Percentiles rank a stretch among this genome's conserved stretches.
Conservation (phyloP, 2,113 vertebrate genomes). For the Apteryx mantelli region DNA sequence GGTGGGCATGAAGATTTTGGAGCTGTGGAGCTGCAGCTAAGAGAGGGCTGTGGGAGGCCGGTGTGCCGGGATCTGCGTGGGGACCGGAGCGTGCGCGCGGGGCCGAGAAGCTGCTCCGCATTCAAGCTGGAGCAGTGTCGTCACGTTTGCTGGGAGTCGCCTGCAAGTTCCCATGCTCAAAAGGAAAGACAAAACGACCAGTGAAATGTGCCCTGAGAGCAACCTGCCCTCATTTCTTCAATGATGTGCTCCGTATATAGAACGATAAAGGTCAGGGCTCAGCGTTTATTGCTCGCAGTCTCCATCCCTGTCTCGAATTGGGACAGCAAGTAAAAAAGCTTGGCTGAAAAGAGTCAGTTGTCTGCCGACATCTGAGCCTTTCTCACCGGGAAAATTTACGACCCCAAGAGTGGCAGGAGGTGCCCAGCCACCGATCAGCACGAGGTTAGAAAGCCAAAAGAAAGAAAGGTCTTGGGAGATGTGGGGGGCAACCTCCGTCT, state of each 20-base stretch:
- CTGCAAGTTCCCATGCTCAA: accelerated
- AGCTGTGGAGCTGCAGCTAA: too few species aligned
- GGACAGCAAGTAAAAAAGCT: slow-evolving; percentile 6
- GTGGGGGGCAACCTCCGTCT: not conserved
- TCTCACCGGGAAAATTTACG: not conserved
- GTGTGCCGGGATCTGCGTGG: too few species aligned
- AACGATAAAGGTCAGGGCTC: not conserved
- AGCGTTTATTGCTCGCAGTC: not conserved
- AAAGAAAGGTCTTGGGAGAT: not conserved
- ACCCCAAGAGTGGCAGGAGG: not conserved
- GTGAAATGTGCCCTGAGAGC: not conserved
- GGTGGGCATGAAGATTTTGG: too few species aligned
- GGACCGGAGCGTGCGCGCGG: not conserved
- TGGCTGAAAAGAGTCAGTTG: not conserved
- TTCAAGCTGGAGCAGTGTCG: not conserved
- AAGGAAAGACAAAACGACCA: too few species aligned
- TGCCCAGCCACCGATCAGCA: not conserved
- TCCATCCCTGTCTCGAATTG: accelerated
- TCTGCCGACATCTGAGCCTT: not conserved
- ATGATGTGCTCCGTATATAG: not conserved
- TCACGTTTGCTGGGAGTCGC: not conserved
- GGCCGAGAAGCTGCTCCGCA: accelerated
- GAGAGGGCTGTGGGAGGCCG: too few species aligned
- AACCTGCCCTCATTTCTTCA: not conserved
- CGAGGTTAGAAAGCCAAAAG: not conserved